Conservation (phyloP, 2,113 vertebrate genomes). For the Calonectris borealis region DNA sequence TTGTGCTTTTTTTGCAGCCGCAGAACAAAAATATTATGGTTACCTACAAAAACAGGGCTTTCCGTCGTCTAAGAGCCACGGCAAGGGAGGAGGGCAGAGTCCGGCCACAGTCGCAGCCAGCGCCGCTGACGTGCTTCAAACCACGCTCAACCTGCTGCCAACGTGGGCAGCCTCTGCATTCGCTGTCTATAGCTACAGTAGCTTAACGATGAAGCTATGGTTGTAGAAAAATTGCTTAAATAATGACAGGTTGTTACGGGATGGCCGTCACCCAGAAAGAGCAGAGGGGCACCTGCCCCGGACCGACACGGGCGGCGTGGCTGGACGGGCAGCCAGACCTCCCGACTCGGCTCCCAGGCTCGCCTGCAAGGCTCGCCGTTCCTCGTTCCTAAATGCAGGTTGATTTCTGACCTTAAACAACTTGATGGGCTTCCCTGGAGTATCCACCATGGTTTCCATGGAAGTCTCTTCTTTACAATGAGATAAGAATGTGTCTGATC, state of each 20-base stretch:
- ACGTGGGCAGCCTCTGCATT: fast-evolving
- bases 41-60: not conserved
- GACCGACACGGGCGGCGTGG: fast-evolving
- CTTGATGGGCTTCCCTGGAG: not conserved
- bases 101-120: not conserved
- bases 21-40: not conserved
- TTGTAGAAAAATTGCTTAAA: not conserved
- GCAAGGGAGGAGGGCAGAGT: not conserved
- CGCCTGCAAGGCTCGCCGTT: fast-evolving
- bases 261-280: not conserved
- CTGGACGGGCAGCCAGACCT: not conserved
- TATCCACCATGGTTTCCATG: not conserved
- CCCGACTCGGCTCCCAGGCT: fast-evolving
- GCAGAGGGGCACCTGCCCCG: not conserved
- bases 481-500: not conserved
- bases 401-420: not conserved
- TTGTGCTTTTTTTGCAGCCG: not conserved
- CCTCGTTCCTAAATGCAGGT: not conserved
- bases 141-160: not conserved
- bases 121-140: fast-evolving
- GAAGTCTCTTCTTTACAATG: not conserved
- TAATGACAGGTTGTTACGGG: not conserved
- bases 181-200: not conserved
- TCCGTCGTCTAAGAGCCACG: fast-evolving
- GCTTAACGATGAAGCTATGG: fast-evolving